Conservation (phyloP, 2,888 invertebrate species). For the Psylliodes chrysocephalus region DNA sequence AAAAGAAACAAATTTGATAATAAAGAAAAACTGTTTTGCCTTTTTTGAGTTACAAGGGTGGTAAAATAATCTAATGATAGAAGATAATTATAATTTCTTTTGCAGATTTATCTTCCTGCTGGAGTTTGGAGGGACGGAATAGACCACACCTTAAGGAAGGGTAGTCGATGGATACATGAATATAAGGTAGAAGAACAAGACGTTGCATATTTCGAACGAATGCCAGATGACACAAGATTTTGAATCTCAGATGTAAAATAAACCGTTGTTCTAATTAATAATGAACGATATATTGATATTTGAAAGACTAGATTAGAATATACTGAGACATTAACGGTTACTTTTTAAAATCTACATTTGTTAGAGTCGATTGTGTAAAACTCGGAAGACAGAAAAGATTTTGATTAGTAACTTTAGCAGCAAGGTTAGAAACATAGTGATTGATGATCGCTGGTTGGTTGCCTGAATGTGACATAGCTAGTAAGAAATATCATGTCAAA, state of each 20-base stretch:
- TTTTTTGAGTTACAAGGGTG: no score
- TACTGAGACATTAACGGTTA: not conserved
- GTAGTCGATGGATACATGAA: constrained; percentile 90
- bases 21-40: no score
- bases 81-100: not conserved
- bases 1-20: no score
- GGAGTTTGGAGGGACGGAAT: constrained; percentile 95
- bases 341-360: no score
- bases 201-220: constrained; percentile 85
- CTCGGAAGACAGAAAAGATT: no score
- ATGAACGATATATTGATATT: not conserved
- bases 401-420: no score
- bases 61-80: no score
- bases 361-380: no score
- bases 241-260: constrained; percentile 53
- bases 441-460: no score
- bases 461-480: no score
- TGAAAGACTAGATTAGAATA: not conserved
- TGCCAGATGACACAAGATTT: constrained; percentile 86
- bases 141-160: constrained; percentile 85
- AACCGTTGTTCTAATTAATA: not conserved
- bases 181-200: constrained; percentile 83
- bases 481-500: no score
- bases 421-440: no score
- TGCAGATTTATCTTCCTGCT: constrained; percentile 76